Evolutionary conservation across 2,797 vertebrate genomes (phyloP).

Genomic region (Carcharodon carcharias): DNA sequence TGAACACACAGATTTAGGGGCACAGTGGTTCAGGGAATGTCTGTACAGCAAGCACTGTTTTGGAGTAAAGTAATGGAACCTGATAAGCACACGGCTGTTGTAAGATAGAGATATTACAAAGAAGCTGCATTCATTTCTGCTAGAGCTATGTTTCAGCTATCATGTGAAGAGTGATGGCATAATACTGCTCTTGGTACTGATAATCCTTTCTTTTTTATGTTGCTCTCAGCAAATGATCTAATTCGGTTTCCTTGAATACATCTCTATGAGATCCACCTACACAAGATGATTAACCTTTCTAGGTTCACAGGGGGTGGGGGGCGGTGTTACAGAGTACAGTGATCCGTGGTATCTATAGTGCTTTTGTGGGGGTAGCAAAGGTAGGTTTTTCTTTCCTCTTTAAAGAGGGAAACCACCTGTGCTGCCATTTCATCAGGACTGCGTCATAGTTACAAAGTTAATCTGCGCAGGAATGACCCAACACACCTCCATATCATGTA

Average conservation of each 20-base stretch:
- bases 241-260: constrained; percentile 24
- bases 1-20: constrained; percentile 60
- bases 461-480: background rate
- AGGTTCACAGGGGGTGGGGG: background rate
- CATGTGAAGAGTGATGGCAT: constrained; percentile 16
- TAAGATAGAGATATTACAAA: constrained; percentile 53
- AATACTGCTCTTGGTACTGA: constrained; percentile 4
- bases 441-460: background rate
- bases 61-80: constrained; percentile 50
- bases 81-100: constrained; percentile 50
- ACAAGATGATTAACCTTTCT: background rate
- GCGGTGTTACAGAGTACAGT: background rate
- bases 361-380: background rate
- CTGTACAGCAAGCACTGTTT: constrained; percentile 56
- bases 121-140: constrained; percentile 55
- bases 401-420: constrained; percentile 15
- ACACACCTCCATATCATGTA: background rate
- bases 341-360: background rate
- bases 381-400: background rate
- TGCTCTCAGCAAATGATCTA: constrained; percentile 14
- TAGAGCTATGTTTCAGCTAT: constrained; percentile 33
- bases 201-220: constrained; percentile 7
- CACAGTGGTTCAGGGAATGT: constrained; percentile 57
- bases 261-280: constrained; percentile 1
- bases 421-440: background rate